These are phyloP conservation scores for Ginglymostoma cirratum DNA, from an alignment of 2,113 vertebrate species.

Conservation along the genomic window DNA sequence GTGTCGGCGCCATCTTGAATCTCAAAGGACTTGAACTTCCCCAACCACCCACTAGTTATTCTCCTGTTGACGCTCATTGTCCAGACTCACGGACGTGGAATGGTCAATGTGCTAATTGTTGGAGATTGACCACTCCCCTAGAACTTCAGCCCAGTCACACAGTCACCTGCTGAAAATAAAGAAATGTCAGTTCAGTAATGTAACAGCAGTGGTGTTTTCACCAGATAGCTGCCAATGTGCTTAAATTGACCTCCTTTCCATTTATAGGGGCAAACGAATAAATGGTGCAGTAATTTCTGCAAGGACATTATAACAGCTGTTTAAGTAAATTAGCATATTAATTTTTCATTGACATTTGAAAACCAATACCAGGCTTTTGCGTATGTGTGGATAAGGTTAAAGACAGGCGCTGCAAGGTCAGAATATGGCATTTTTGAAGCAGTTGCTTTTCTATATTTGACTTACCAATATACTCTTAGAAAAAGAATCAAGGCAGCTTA, in stretches of 20 bases:
- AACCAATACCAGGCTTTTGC: background rate
- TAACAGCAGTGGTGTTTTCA: background rate
- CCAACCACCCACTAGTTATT: background rate
- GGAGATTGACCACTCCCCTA: background rate
- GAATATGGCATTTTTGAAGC: background rate
- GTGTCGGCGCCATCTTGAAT: too few species aligned
- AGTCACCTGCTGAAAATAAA: background rate
- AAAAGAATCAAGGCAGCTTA: background rate
- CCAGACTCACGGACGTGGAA: background rate
- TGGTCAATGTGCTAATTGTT: background rate
- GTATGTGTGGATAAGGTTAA: background rate
- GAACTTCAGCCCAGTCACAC: background rate
- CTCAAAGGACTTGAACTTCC: too few species aligned
- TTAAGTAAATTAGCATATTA: slow-evolving; percentile 25
- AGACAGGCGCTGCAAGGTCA: background rate
- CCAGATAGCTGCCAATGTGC: background rate
- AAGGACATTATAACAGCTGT: background rate
- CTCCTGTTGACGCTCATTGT: background rate
- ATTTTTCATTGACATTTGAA: slow-evolving; percentile 27
- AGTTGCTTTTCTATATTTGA: slow-evolving; percentile 4
- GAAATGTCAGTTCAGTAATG: background rate
- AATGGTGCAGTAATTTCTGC: background rate
- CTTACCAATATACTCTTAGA: background rate
- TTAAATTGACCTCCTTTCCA: background rate
- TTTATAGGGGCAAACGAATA: background rate